Base-by-base conservation (phyloP, 1,140 invertebrate genomes). In the Plectrocnemia conspersa region DNA sequence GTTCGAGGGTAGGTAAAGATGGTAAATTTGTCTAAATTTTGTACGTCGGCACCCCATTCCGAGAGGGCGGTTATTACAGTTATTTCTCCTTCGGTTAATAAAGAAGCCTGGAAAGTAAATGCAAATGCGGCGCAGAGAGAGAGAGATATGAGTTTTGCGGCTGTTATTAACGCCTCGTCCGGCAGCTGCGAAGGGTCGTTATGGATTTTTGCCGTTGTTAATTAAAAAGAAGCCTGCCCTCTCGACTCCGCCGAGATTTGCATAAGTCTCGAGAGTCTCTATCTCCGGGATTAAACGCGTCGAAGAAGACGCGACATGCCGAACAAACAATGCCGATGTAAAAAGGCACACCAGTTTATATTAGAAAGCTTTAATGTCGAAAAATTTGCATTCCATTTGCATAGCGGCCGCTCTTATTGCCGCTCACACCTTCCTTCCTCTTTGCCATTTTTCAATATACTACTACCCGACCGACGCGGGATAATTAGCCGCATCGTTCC, bases 301-400 rank as follows among this genome's bases (percentile, higher is more conserved):
- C 19, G 32, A 32, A 22, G 44, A 10, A n/a, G 21, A 44, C 15
- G 13, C 9, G 22, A n/a, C 42, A 25, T 16, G 13, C 23, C 44
- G 52, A 27, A 44, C 35, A 42, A 59, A 50, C 54, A 46, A 53
- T 42, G n/a, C 38, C 44, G 27, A 54, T 46, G 47, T 48, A 54
- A 55, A 52, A 54, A 47, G 47, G 36, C 54, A 54, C 40, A 60
- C 46, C 54, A 61, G 59, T 61, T 61, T 61, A 61, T 61, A 61
- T 61, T 61, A 55, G 59, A 58, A 61, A 54, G 55, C 59, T 58
- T 61, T 61, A 61, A 61, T 61, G 59, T 58, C 47, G 48, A 54
- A 57, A 61, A 61, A 61, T 61, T 61, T 61, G 59, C 59, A 61
- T 61, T 16, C 38, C 42, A 61, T 61, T 61, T 61, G 55, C 59